Base-by-base conservation (phyloP, 1,140 invertebrate species). In the Gonioctena quinquepunctata region DNA sequence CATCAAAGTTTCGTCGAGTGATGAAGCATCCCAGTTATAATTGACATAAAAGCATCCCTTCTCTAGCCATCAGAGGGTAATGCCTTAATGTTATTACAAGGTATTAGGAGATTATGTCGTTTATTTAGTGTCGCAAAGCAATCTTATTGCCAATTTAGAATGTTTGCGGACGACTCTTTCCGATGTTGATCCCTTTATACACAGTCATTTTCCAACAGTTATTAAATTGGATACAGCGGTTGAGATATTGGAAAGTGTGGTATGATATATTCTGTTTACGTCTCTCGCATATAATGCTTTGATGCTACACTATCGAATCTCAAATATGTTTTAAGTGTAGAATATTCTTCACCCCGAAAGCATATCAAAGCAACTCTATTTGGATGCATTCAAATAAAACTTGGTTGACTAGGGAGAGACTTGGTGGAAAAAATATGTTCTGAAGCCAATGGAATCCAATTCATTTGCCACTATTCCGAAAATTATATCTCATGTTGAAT, bases 81-180 rank as follows among this genome's bases (percentile, higher is more conserved):
- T 48, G 22, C 69, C 59, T 48, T 76, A 76, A 76, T 76, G 74
- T 74, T 70, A 76, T 76, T 75, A 75, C 73, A 73, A 33, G 71
- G 73, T 67, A 75, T 75, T 74, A 76, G 74, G 48, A 69, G 72
- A 76, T 76, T 76, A 76, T 62, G 72, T 66, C 66, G 72, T 66
- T 76, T 74, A 74, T 76, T 76, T 74, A 76, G 74, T 76, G 74
- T 76, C 72, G 68, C 50, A 74, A 66, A 69, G 62, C 72, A 71
- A 73, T 71, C 72, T 76, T 74, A 76, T 76, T 76, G 68, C 66
- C 74, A 74, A 74, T 76, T 76, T 70, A 42, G 74, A 62, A 70
- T 71, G 69, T 76, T 76, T 71, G 66, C n/a, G 42, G 21, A 71
- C 13, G 65, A 66, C 49, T 66, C 50, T 66, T 66, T 28, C 16